A percentile compares a stretch with the other conserved stretches of the same genome.
phyloP scores from a whole-genome alignment of 2,113 vertebrate species.

The Mormoops blainvillei region DNA sequence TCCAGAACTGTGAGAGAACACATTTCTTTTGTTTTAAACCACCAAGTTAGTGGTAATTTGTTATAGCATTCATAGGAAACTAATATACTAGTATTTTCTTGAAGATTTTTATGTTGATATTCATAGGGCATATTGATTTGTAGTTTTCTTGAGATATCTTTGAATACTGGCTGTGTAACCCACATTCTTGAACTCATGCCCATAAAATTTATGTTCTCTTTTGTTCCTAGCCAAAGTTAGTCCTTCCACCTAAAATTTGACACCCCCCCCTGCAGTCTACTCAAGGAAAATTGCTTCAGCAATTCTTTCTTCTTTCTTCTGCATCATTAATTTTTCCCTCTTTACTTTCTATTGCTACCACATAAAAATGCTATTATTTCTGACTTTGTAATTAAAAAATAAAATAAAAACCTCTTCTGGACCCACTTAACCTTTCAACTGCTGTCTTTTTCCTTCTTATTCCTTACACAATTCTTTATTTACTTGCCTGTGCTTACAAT shows the following conservation, averaged over 20 bases:
- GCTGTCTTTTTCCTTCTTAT: not conserved
- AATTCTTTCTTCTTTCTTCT: not conserved
- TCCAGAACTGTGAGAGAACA: too few relatives aligned
- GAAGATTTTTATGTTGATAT: not conserved
- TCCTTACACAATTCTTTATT: not conserved
- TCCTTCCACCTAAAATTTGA: not conserved
- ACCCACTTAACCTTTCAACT: not conserved
- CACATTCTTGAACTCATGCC: not conserved
- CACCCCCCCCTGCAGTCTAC: not conserved
- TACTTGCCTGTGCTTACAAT: not conserved
- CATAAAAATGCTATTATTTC: not conserved
- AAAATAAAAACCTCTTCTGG: not conserved
- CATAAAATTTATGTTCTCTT: not conserved
- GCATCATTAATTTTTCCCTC: not conserved
- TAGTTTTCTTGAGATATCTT: not conserved
- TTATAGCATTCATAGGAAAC: not conserved
- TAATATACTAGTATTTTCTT: not conserved
- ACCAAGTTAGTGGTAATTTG: not conserved
- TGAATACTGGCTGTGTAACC: not conserved
- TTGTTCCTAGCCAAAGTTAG: not conserved
- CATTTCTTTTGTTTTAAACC: too few relatives aligned
- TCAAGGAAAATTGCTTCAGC: not conserved
- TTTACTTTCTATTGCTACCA: not conserved
- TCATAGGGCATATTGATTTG: not conserved
- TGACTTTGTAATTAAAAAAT: not conserved